These are phyloP conservation scores for Oithona nana DNA, from an alignment of 2,888 invertebrate species.

Conservation along the genomic window DNA sequence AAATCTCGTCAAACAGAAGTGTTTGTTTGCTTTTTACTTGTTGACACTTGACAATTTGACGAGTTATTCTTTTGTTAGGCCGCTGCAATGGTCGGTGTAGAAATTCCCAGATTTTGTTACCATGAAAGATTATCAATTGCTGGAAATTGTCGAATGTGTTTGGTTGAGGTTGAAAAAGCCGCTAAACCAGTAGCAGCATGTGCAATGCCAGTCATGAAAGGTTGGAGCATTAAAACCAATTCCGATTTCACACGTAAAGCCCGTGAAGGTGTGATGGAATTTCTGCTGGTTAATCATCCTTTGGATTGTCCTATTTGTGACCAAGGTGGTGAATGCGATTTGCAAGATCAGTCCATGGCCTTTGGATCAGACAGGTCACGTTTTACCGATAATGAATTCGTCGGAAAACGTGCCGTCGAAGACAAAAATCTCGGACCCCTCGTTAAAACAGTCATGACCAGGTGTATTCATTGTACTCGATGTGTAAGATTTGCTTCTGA, in stretches of 20 bases:
- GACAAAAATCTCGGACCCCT: conserved; percentile 97
- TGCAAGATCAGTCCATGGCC: conserved; percentile 94
- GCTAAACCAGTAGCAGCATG: conserved; percentile 96
- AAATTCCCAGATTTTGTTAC: conserved; percentile 97
- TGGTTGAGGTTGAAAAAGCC: conserved; percentile 96
- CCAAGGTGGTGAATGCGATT: conserved; percentile 48
- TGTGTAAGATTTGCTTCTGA: conserved; percentile 97
- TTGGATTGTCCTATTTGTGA: conserved; percentile 99
- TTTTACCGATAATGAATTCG: conserved; percentile 74
- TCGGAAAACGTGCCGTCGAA: conserved; percentile 91
- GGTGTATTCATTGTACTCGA: conserved; percentile 97
- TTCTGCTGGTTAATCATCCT: conserved; percentile 91
- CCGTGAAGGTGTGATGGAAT: conserved; percentile 90
- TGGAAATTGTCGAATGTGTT: conserved; percentile 98
- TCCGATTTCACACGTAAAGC: conserved; percentile 73
- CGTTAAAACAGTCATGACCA: conserved; percentile 95
- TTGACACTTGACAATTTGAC: background rate
- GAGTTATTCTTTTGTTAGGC: conserved; percentile 40
- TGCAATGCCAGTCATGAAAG: conserved; percentile 99
- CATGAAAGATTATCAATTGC: conserved; percentile 95
- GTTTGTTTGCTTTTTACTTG: background rate
- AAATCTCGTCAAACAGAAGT: background rate
- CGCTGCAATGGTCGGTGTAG: conserved; percentile 80
- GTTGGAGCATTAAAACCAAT: conserved; percentile 95
- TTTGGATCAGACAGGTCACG: conserved; percentile 87